phyloP scores from a whole-genome alignment of 2,113 vertebrate species.

The Perccottus glenii region DNA sequence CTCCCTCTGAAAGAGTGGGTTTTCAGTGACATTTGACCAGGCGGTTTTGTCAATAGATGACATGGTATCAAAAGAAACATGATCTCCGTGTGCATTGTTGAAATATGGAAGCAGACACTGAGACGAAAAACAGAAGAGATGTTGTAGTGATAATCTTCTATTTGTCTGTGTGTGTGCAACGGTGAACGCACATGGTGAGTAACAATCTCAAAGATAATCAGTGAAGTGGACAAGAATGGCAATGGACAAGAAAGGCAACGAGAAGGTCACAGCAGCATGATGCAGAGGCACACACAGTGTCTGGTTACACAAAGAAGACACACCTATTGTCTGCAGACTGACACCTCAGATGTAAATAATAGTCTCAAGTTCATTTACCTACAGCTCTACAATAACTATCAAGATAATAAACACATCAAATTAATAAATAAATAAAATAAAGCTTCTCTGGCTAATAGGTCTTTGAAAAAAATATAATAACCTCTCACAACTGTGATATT shows the following conservation, averaged over 20 bases:
- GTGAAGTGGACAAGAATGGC: constrained; percentile 28
- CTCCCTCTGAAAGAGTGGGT: not conserved
- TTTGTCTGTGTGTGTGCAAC: not conserved
- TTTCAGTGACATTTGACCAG: constrained; percentile 32
- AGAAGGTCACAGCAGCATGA: constrained; percentile 47
- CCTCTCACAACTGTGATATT: not conserved
- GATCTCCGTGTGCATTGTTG: constrained; percentile 30
- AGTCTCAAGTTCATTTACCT: not conserved
- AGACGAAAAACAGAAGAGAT: constrained; percentile 4
- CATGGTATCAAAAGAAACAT: constrained; percentile 52
- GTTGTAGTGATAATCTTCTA: constrained; percentile 29
- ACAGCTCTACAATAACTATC: not conserved
- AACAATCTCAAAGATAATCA: constrained; percentile 59
- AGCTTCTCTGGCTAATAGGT: not conserved
- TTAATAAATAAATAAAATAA: not conserved
- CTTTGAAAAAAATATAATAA: not conserved
- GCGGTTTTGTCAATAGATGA: constrained; percentile 36
- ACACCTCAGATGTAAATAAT: not conserved
- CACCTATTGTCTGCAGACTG: constrained; percentile 17
- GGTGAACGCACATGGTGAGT: constrained; percentile 22
- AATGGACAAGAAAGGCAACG: constrained; percentile 30
- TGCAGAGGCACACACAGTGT: constrained; percentile 23
- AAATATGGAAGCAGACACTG: constrained; percentile 8
- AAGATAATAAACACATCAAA: not conserved
- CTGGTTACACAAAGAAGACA: constrained; percentile 36